Percentiles rank a stretch among this genome's conserved stretches.
These are phyloP conservation scores for Aporrectodea caliginosa DNA, from an alignment of 1,140 invertebrate species.

Conservation along the genomic window DNA sequence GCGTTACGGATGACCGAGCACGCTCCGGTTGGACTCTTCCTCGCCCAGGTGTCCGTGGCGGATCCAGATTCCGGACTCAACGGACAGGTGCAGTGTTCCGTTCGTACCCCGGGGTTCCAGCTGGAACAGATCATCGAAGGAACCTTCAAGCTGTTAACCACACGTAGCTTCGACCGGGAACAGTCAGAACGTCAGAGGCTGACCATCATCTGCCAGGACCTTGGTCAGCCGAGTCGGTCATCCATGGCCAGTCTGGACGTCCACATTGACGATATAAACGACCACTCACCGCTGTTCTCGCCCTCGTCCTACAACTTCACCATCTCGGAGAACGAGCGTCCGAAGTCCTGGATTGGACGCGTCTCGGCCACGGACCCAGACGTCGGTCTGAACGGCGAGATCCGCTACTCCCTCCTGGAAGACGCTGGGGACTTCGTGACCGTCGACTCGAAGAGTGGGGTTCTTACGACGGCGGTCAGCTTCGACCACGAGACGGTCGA, in stretches of 20 bases:
- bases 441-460: not conserved
- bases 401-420: not conserved
- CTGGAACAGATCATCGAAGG: too few species aligned
- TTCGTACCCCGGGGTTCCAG: too few species aligned
- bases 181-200: too few species aligned
- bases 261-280: not conserved
- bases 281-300: not conserved
- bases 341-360: not conserved
- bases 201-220: too few species aligned
- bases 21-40: slow-evolving; percentile 64
- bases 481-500: not conserved
- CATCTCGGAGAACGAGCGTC: not conserved
- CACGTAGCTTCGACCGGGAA: too few species aligned
- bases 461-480: not conserved
- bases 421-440: not conserved
- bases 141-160: too few species aligned
- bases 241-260: not conserved
- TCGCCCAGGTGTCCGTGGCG: slow-evolving; percentile 71
- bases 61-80: slow-evolving; percentile 75
- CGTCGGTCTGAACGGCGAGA: not conserved
- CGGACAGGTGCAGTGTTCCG: too few species aligned
- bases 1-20: slow-evolving; percentile 61
- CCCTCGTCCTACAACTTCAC: not conserved
- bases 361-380: slow-evolving; percentile 7
- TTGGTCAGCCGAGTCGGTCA: too few species aligned